Conservation (phyloP, 1,140 invertebrate genomes). For the Drosophila bocqueti region DNA sequence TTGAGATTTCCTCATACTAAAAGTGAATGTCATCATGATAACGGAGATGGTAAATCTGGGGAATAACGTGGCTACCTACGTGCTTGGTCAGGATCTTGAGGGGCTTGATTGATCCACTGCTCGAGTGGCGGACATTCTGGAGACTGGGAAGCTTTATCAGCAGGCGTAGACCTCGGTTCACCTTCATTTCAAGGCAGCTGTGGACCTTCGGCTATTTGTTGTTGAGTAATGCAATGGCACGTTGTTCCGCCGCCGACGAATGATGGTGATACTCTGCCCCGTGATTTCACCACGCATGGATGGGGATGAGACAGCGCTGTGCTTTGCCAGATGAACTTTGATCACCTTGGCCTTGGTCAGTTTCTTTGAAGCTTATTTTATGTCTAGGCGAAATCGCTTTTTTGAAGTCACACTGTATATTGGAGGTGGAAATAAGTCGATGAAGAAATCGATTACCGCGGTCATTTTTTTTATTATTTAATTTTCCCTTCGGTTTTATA, state of each 20-base stretch:
- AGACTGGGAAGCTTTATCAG: conserved; percentile 23
- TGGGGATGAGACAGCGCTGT: conserved; percentile 13
- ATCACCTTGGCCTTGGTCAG: conserved; percentile 41
- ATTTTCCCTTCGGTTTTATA: background rate
- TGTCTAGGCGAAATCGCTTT: background rate
- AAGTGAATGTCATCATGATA: conserved; percentile 6
- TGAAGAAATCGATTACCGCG: background rate
- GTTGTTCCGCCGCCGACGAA: conserved; percentile 3
- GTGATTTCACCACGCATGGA: conserved; percentile 49
- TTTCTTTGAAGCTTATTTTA: conserved; percentile 16
- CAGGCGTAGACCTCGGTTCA: conserved; percentile 18
- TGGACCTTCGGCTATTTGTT: conserved; percentile 2
- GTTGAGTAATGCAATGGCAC: conserved; percentile 45
- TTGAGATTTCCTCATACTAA: conserved; percentile 87
- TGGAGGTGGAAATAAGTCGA: background rate
- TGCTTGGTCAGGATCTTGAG: conserved; percentile 60
- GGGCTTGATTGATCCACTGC: conserved; percentile 29
- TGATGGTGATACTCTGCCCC: conserved; percentile 13
- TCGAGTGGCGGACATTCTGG: conserved; percentile 28
- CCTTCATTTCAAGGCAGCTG: conserved; percentile 40
- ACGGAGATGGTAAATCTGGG: background rate
- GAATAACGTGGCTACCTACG: conserved; percentile 31
- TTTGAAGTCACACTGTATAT: background rate
- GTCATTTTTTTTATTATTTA: too few species aligned
- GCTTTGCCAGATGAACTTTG: conserved; percentile 51